phyloP scores from a whole-genome alignment of 2,797 vertebrate species.

The Carcharodon carcharias region DNA sequence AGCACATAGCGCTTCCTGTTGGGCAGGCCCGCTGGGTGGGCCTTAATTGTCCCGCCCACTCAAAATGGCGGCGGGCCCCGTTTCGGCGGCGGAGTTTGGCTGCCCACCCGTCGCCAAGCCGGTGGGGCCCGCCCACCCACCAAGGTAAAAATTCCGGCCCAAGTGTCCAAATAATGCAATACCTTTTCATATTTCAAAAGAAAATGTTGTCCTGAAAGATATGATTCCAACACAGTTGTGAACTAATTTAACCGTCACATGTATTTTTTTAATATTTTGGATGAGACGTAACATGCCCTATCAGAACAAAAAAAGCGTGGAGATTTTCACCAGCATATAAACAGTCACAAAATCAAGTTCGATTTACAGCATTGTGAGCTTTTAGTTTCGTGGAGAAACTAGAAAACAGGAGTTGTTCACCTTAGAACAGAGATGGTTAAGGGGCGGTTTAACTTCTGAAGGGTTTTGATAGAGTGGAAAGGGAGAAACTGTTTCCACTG shows the following conservation, averaged over 20 bases:
- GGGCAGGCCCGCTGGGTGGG: no score
- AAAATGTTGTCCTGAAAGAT: no score
- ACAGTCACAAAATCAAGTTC: background rate
- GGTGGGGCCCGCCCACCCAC: no score
- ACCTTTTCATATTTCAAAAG: no score
- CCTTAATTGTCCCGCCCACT: no score
- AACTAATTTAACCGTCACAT: background rate
- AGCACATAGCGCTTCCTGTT: no score
- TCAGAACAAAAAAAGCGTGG: background rate
- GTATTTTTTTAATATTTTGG: background rate
- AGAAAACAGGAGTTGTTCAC: background rate
- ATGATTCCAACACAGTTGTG: background rate
- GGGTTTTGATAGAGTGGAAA: background rate
- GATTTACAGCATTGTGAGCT: background rate
- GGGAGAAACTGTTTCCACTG: background rate
- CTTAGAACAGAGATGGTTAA: background rate
- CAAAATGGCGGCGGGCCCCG: no score
- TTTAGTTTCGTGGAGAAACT: background rate
- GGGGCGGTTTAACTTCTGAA: background rate
- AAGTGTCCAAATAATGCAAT: no score
- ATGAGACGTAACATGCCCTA: background rate
- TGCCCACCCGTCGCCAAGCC: no score
- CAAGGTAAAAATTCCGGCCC: no score
- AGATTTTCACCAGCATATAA: background rate
- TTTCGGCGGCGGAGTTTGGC: no score